Evolutionary conservation across 2,113 vertebrate species (phyloP), one percentile per base, ranked within the genome.

Genomic region (Chrysochloris asiatica): DNA sequence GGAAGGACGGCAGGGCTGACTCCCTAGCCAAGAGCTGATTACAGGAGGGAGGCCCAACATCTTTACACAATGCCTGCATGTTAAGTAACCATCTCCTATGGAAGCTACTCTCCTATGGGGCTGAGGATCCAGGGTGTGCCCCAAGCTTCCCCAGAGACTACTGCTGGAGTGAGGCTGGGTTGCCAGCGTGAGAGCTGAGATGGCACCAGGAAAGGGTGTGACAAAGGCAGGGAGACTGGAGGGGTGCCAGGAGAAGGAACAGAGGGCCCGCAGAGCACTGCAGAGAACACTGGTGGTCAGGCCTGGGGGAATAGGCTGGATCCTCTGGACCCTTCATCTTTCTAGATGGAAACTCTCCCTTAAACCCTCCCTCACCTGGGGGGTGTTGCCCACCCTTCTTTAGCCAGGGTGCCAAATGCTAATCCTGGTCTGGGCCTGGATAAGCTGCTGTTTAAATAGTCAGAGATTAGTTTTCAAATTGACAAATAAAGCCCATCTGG

Each of bases 401-500:
- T 77, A 83, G 89, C 82, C 93, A 94, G 96, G 94, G 80, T 94
- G 43, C 52, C 88, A 94, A 81, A 91, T 92, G 79, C 91, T 97
- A 93, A 97, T 95, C 95, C 93, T 82, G 78, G 95, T 38, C 93
- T 91, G 94, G 95, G 86, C 45, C 48, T 28, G 85, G 77, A 85
- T 82, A 94, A 67, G 77, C 84, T 95, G 91, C 84, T 90, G 80
- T 91, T 95, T 89, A 95, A 94, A 95, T 95, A 95, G 95, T 89
- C 92, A 92, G 90, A 75, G 86, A 90, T 95, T 96, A 95, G 93
- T 89, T 94, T 93, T 90, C 83, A 22, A 28, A 92, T 93, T 96
- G 90, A 83, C 86, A 96, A 97, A 95, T 87, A 93, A 92, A 91
- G 94, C 71, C 90, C 83, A 88, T 93, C 85, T 94, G 82, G 95